Evolutionary conservation across 2,888 invertebrate species (phyloP).

Genomic region (Trachelus tabidus): DNA sequence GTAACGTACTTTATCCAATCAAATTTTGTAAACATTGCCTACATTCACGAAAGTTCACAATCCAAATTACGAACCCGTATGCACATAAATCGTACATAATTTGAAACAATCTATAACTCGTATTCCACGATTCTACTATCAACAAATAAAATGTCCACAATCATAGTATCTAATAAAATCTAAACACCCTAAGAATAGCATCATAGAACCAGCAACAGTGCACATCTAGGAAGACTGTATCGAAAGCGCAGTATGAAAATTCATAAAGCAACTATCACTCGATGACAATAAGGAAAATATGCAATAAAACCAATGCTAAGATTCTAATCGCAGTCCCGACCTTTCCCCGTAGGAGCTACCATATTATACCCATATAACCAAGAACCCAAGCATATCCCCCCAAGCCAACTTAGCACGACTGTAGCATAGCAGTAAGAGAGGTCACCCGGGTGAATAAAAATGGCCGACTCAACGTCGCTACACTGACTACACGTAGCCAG

Average conservation of each 20-base stretch:
- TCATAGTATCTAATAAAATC: not conserved
- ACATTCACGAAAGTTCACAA: not conserved
- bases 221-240: not conserved
- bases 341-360: not conserved
- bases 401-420: not conserved
- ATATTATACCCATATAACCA: not conserved
- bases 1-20: not conserved
- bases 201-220: not conserved
- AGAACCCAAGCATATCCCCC: not conserved
- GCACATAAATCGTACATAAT: not conserved
- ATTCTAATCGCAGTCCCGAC: not conserved
- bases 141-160: not conserved
- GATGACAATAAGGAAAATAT: not conserved
- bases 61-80: not conserved
- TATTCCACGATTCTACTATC: not conserved
- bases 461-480: not conserved
- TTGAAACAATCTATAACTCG: too few species aligned
- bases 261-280: not conserved
- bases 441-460: slow-evolving; percentile 1
- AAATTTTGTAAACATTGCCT: not conserved
- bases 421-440: not conserved
- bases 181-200: not conserved
- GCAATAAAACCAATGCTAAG: not conserved
- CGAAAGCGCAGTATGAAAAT: not conserved
- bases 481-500: not conserved